Percentiles rank a stretch among this genome's conserved stretches.
Evolutionary conservation across 2,797 vertebrate genomes (phyloP).

Genomic region (Dicrostonyx torquatus): DNA sequence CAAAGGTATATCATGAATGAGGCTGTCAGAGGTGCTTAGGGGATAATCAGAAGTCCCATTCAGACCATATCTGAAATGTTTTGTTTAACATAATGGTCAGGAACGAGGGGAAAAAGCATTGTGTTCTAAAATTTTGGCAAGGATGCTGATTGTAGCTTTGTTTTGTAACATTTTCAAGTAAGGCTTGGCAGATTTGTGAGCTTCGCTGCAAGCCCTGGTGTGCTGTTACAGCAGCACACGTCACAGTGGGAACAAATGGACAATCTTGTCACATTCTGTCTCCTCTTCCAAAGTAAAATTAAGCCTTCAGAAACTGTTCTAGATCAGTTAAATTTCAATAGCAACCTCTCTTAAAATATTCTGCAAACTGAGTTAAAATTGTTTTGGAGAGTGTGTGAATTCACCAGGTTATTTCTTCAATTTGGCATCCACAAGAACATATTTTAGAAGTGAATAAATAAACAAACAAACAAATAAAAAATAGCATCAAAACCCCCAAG

Average conservation of each 20-base stretch:
- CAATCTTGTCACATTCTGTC: constrained; percentile 28
- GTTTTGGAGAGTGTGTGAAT: background rate
- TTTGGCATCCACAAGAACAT: constrained; percentile 43
- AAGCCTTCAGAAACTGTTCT: constrained; percentile 46
- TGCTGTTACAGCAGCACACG: constrained; percentile 33
- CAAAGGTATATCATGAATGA: constrained; percentile 57
- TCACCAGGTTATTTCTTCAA: constrained; percentile 41
- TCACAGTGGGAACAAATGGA: constrained; percentile 30
- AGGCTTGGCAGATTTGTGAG: constrained; percentile 56
- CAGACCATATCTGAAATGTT: constrained; percentile 41
- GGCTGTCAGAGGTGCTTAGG: constrained; percentile 30
- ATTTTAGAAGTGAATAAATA: background rate
- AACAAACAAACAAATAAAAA: background rate
- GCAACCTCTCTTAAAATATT: constrained; percentile 38
- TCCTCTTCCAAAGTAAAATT: constrained; percentile 54
- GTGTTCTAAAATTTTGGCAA: constrained; percentile 53
- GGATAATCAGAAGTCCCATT: background rate
- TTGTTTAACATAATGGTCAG: constrained; percentile 37
- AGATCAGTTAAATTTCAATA: constrained; percentile 49
- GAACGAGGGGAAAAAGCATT: background rate
- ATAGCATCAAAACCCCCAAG: background rate
- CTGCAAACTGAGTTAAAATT: constrained; percentile 59
- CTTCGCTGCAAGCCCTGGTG: constrained; percentile 57
- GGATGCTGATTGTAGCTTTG: constrained; percentile 55
- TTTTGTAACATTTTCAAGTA: constrained; percentile 66